Percentiles rank a stretch among this genome's conserved stretches.
Conservation (phyloP, 2,797 vertebrate species). For the Lateolabrax maculatus region DNA sequence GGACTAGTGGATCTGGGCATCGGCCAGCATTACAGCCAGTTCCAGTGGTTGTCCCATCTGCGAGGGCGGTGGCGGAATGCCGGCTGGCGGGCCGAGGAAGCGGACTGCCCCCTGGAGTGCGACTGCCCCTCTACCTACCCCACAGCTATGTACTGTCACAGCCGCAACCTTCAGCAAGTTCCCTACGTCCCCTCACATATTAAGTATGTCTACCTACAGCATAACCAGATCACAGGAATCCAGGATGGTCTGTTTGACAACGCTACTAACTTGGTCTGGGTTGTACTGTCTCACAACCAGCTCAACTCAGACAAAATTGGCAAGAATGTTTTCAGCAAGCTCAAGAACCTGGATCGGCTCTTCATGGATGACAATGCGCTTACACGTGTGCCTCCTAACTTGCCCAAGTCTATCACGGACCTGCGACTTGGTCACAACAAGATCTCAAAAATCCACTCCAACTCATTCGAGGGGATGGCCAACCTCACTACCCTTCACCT, state of each 20-base stretch:
- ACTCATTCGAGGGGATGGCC: constrained; percentile 87
- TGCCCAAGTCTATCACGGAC: constrained; percentile 91
- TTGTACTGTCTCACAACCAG: constrained; percentile 92
- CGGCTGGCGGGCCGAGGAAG: constrained; percentile 68
- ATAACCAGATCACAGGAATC: constrained; percentile 92
- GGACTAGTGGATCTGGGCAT: constrained; percentile 67
- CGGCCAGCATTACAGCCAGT: constrained; percentile 62
- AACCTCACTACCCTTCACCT: constrained; percentile 90
- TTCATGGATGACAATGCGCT: constrained; percentile 94
- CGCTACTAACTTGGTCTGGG: constrained; percentile 92
- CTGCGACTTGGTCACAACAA: constrained; percentile 91
- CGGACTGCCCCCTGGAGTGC: constrained; percentile 94
- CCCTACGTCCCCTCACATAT: constrained; percentile 93
- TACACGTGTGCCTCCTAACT: constrained; percentile 88
- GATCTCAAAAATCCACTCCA: constrained; percentile 87
- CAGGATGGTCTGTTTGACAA: constrained; percentile 93
- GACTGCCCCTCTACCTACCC: constrained; percentile 91
- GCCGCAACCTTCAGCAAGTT: constrained; percentile 91
- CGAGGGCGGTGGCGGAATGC: constrained; percentile 71
- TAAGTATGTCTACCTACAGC: constrained; percentile 95
- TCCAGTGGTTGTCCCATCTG: constrained; percentile 81
- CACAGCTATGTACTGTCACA: constrained; percentile 95
- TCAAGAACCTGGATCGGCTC: constrained; percentile 90
- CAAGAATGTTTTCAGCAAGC: constrained; percentile 90
- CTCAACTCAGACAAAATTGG: constrained; percentile 93